phyloP scores from a whole-genome alignment of 2,888 invertebrate genomes.

The Rutpela maculata region DNA sequence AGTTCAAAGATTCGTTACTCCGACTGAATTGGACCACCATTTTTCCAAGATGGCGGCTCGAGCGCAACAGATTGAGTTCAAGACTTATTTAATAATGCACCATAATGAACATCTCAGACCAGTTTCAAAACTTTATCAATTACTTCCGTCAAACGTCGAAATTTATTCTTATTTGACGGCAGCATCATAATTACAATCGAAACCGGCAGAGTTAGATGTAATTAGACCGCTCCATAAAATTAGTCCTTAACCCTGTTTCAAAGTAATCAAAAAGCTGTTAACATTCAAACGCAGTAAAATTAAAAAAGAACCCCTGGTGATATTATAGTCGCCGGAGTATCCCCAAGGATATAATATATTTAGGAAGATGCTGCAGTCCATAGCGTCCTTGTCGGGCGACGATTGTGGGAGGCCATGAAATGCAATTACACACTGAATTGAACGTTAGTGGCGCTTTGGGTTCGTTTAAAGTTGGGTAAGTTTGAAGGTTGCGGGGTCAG shows the following conservation, averaged over 20 bases:
- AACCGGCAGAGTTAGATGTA: not conserved
- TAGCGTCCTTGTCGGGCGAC: not conserved
- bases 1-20: no score
- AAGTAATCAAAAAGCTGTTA: slow-evolving; percentile 57
- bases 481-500: slow-evolving; percentile 15
- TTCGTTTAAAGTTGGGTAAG: slow-evolving; percentile 29
- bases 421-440: slow-evolving; percentile 55
- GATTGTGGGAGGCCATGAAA: slow-evolving; percentile 38
- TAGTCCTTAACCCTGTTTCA: slow-evolving; percentile 50
- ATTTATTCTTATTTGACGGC: no score
- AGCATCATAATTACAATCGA: slow-evolving; percentile 33
- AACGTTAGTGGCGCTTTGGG: slow-evolving; percentile 43
- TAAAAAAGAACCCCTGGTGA: slow-evolving; percentile 44
- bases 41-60: no score
- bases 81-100: no score
- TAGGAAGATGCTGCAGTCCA: slow-evolving; percentile 10
- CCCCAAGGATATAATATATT: not conserved
- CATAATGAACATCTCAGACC: no score
- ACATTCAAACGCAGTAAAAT: slow-evolving; percentile 48
- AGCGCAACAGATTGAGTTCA: no score
- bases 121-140: no score
- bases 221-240: slow-evolving; percentile 42
- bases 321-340: slow-evolving; percentile 1
- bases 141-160: no score
- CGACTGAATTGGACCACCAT: no score